phyloP scores from a whole-genome alignment of 2,797 vertebrate species.

The Artibeus lituratus region DNA sequence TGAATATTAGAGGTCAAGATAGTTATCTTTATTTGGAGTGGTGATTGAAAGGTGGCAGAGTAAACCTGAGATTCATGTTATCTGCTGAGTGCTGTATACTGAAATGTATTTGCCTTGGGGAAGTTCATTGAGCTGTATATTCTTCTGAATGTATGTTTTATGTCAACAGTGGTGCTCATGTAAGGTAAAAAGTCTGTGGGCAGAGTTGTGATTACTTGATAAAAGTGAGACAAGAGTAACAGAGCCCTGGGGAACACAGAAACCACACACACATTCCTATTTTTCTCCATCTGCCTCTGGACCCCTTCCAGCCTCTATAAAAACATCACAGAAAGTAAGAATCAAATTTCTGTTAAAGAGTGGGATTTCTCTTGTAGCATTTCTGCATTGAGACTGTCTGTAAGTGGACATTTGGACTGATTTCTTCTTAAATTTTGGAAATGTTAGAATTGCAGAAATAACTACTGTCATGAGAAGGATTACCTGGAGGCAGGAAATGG shows the following conservation, averaged over 20 bases:
- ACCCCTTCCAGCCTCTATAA: neutral
- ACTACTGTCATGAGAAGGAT: neutral
- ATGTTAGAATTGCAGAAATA: neutral
- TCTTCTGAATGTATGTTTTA: neutral
- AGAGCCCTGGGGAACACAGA: neutral
- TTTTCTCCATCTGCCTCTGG: neutral
- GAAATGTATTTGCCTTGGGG: neutral
- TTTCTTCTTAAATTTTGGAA: slow-evolving; percentile 28
- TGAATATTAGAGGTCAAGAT: neutral
- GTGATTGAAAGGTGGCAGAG: neutral
- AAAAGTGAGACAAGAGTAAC: neutral
- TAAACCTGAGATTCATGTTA: neutral
- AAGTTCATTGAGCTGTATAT: neutral
- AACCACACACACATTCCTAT: neutral
- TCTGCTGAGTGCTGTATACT: neutral
- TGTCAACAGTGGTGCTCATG: neutral
- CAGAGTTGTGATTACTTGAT: neutral
- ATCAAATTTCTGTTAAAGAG: slow-evolving; percentile 4
- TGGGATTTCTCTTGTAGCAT: neutral
- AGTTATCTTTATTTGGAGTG: neutral
- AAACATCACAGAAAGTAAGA: neutral
- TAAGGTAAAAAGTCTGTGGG: neutral
- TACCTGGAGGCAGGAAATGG: neutral
- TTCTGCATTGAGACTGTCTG: neutral
- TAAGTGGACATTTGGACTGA: neutral